These are phyloP conservation scores for Andrena bicolor DNA, from an alignment of 2,888 invertebrate genomes.

Conservation along the genomic window DNA sequence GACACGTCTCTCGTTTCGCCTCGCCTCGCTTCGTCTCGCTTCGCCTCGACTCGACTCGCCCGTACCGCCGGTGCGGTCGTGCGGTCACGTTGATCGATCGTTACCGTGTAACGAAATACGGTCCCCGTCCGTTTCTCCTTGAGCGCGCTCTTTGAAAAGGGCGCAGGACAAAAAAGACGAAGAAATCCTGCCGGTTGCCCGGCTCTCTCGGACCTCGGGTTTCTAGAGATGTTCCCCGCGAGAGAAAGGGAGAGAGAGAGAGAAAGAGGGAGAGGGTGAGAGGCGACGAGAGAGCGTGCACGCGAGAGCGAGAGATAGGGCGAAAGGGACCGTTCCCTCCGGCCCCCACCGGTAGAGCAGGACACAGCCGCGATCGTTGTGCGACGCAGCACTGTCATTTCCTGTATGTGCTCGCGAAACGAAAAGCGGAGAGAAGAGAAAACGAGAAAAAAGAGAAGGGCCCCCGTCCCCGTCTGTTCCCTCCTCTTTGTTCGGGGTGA, in stretches of 20 bases:
- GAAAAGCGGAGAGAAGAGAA: slow-evolving; percentile 36
- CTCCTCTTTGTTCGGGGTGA: slow-evolving; percentile 27
- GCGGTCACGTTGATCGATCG: slow-evolving; percentile 76
- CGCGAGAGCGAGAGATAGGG: slow-evolving; percentile 2
- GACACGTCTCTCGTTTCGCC: slow-evolving; percentile 29
- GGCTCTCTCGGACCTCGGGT: slow-evolving; percentile 60
- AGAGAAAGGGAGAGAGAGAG: slow-evolving; percentile 23
- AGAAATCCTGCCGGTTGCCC: slow-evolving; percentile 52
- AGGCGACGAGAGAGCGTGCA: not conserved
- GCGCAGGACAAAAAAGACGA: slow-evolving; percentile 64
- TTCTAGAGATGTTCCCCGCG: slow-evolving; percentile 60
- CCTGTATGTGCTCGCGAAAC: slow-evolving; percentile 51
- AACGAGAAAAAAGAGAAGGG: not conserved
- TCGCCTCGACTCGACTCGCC: slow-evolving; percentile 45
- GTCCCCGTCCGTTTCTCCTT: slow-evolving; percentile 73
- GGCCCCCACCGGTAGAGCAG: slow-evolving; percentile 31
- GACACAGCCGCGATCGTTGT: slow-evolving; percentile 43
- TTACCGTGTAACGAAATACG: slow-evolving; percentile 76
- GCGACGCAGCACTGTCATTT: slow-evolving; percentile 53
- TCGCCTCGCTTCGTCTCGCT: slow-evolving; percentile 43
- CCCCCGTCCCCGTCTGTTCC: not conserved
- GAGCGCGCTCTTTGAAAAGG: slow-evolving; percentile 75
- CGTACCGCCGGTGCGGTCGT: slow-evolving; percentile 71
- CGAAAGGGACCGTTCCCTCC: slow-evolving; percentile 27
- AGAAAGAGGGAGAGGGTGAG: slow-evolving; percentile 20